Evolutionary conservation across 2,113 vertebrate genomes (phyloP).

Genomic region (Plectropomus leopardus): DNA sequence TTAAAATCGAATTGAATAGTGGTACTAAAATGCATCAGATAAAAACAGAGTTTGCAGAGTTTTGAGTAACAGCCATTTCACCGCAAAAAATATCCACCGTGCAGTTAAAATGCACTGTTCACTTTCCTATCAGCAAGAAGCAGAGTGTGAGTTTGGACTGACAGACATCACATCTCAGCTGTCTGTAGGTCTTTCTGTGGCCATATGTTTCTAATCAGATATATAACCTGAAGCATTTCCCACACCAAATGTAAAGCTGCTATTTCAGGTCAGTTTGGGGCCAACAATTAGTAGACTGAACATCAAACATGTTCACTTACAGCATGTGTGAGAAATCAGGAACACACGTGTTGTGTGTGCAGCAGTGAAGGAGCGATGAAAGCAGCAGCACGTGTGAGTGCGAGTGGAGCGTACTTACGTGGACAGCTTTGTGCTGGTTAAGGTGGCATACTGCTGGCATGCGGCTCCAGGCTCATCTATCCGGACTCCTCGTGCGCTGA

Average conservation of each 20-base stretch:
- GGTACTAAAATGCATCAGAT: too few species aligned
- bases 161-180: constrained; percentile 9
- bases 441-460: constrained; percentile 40
- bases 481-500: constrained; percentile 1
- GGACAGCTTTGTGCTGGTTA: constrained; percentile 17
- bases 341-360: background rate
- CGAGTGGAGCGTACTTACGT: constrained; percentile 32
- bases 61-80: too few species aligned
- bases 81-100: too few species aligned
- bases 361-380: background rate
- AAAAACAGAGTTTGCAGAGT: too few species aligned
- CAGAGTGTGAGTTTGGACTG: background rate
- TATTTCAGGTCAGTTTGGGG: background rate
- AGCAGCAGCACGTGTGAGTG: background rate
- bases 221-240: background rate
- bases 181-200: background rate
- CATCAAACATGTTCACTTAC: background rate
- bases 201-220: background rate
- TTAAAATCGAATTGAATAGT: too few species aligned
- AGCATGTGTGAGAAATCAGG: background rate
- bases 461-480: background rate
- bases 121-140: background rate
- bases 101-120: background rate
- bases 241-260: background rate
- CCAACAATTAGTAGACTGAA: background rate